A percentile compares a stretch with the other conserved stretches of the same genome.
Evolutionary conservation across 2,113 vertebrate species (phyloP).

Genomic region (Gambusia affinis): DNA sequence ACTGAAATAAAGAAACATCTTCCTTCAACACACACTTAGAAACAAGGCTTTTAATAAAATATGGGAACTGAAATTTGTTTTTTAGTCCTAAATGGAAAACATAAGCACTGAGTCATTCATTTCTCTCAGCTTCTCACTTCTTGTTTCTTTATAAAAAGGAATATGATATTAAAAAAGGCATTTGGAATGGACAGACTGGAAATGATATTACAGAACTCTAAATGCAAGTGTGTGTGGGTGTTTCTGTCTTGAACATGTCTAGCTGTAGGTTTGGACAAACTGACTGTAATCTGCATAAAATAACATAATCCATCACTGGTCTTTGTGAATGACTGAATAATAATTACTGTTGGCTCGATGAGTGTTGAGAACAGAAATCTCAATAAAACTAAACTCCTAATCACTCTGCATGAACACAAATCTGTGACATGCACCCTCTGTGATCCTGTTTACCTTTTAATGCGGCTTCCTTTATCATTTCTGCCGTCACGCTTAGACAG

Average conservation of each 20-base stretch:
- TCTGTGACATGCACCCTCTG: not conserved
- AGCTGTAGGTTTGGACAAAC: not conserved
- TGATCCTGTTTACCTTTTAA: not conserved
- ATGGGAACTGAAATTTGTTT: too few relatives aligned
- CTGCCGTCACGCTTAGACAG: not conserved
- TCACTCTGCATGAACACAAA: not conserved
- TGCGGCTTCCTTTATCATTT: not conserved
- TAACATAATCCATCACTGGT: not conserved
- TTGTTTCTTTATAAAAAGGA: too few relatives aligned
- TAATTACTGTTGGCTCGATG: not conserved
- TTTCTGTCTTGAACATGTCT: not conserved
- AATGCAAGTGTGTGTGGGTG: too few relatives aligned
- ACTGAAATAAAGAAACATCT: too few relatives aligned
- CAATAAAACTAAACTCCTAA: not conserved
- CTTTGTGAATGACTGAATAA: not conserved
- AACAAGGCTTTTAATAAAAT: too few relatives aligned
- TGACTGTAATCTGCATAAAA: not conserved
- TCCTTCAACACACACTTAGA: too few relatives aligned
- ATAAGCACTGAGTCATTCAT: too few relatives aligned
- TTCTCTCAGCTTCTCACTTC: too few relatives aligned
- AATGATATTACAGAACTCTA: too few relatives aligned
- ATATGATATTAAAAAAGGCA: too few relatives aligned
- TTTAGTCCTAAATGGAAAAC: too few relatives aligned
- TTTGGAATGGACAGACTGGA: too few relatives aligned
- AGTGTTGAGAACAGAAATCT: not conserved